Conservation (phyloP, 1,140 invertebrate genomes). For the Leptopilina boulardi region DNA sequence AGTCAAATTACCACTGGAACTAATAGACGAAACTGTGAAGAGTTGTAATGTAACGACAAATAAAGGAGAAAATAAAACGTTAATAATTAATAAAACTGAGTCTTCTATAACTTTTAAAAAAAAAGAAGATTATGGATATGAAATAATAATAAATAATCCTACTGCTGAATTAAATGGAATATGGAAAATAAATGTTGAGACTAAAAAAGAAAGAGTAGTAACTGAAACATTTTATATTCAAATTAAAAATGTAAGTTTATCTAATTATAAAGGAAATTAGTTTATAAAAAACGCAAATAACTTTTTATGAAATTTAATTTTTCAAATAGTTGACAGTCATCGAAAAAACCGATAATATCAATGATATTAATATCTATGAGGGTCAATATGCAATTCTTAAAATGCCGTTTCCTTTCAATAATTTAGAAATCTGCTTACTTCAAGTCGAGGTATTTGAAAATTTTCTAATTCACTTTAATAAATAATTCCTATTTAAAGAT, state of each 20-base stretch:
- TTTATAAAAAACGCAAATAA: background rate
- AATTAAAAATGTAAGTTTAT: slow-evolving; percentile 48
- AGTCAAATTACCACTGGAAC: too few relatives aligned
- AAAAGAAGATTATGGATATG: background rate
- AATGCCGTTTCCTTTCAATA: slow-evolving; percentile 15
- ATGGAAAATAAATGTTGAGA: slow-evolving; percentile 40
- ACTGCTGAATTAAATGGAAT: slow-evolving; percentile 32
- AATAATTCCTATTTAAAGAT: too few relatives aligned
- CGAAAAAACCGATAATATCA: too few relatives aligned
- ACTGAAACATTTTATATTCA: slow-evolving; percentile 35
- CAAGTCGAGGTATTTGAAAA: slow-evolving; percentile 41
- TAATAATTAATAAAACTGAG: background rate
- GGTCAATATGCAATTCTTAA: slow-evolving; percentile 40
- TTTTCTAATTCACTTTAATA: background rate
- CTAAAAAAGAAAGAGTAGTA: slow-evolving; percentile 4
- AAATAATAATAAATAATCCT: background rate
- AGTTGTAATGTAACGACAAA: background rate
- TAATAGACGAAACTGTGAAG: too few relatives aligned
- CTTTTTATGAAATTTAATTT: slow-evolving; percentile 2
- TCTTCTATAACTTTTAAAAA: background rate
- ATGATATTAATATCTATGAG: slow-evolving; percentile 31
- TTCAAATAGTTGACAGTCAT: background rate
- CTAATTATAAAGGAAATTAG: too few relatives aligned
- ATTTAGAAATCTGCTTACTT: slow-evolving; percentile 42
- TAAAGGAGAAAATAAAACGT: background rate